Base-by-base conservation (phyloP, 2,888 invertebrate species). In the Marasmarcha lunaedactyla region DNA sequence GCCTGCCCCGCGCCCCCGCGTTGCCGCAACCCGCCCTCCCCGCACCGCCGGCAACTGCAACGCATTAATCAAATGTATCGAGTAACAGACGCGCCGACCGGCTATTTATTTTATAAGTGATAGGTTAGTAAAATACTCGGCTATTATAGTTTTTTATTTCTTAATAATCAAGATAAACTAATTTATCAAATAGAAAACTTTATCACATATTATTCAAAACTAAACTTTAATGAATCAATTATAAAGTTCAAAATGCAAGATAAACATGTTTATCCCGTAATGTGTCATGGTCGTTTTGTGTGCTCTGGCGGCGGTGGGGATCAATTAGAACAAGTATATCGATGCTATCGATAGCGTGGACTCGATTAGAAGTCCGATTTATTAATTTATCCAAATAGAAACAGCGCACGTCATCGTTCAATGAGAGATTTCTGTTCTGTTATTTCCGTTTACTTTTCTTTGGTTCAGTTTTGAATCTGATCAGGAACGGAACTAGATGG, bases 321-420 rank as follows among this genome's bases (percentile, higher is more conserved):
- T 81, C 81, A 81, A 81, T 81, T 81, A 81, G 77, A 74, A 72
- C 76, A 64, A 71, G 72, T 65, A 70, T 76, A 74, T 73, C 76
- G 70, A 66, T 66, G 63, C 56, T 62, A 30, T 30, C 30, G 61
- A 57, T 68, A 71, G 66, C 70, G 65, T 68, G 63, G 67, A 63
- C 68, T 71, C 78, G 74, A 66, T 65, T 61, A 62, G 67, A 62
- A 63, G 67, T 20, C 67, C 71, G 73, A 76, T 78, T 81, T 81
- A 83, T 81, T 83, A 83, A 81, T 83, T 81, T 81, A 81, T 83
- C 81, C 78, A 78, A 79, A 77, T 72, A 79, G 81, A 83, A 83
- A 83, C 81, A 79, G 69, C 65, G 64, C 61, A 51, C 71, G 71
- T 77, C 79, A 65, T 69, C 46, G 54, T 63, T 34, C 14, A 11